phyloP scores from a whole-genome alignment of 2,113 vertebrate species.

The Cheirogaleus medius region DNA sequence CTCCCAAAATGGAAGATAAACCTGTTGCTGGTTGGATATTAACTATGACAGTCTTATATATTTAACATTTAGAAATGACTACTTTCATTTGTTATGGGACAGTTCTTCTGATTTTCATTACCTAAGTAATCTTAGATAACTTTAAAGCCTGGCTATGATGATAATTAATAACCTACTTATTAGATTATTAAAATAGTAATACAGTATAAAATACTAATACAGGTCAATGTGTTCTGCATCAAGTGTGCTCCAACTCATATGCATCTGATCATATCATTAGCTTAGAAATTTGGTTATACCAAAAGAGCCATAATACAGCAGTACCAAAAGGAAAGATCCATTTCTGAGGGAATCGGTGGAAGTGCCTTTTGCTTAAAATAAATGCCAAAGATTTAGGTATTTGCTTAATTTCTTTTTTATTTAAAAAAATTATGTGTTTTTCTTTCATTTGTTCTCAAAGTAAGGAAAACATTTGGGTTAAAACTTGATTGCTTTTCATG shows the following conservation, averaged over 20 bases:
- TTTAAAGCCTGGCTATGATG: background rate
- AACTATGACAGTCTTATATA: background rate
- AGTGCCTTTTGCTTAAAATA: background rate
- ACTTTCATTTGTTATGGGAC: background rate
- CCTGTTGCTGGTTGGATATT: background rate
- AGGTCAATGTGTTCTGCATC: background rate
- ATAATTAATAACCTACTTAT: background rate
- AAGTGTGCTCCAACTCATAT: background rate
- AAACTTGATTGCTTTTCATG: slow-evolving; percentile 65
- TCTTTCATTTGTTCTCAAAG: slow-evolving; percentile 62
- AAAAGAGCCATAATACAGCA: background rate
- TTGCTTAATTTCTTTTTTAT: background rate
- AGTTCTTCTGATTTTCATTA: background rate
- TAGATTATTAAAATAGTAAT: too few species aligned
- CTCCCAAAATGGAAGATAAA: background rate
- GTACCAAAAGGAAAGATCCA: background rate
- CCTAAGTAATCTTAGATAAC: background rate
- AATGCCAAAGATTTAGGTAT: background rate
- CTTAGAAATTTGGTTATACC: background rate
- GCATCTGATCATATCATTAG: background rate
- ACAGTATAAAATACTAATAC: background rate
- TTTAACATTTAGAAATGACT: background rate
- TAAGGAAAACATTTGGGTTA: slow-evolving; percentile 60
- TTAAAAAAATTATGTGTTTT: slow-evolving; percentile 4
- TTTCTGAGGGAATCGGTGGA: background rate